Evolutionary conservation across 2,113 vertebrate genomes (phyloP).

Genomic region (Ameiurus melas): DNA sequence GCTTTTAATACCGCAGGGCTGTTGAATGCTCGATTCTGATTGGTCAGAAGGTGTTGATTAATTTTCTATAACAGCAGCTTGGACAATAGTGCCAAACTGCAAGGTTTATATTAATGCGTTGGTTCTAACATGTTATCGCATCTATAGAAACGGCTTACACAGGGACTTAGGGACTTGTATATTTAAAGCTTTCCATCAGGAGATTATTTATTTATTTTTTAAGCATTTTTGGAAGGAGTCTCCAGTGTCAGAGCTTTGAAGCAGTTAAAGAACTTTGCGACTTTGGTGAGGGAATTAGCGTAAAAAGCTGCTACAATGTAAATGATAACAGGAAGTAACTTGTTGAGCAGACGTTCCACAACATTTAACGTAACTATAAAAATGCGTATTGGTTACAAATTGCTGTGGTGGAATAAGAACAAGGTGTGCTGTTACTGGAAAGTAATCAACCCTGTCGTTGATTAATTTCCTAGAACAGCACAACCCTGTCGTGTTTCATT

Average conservation of each 20-base stretch:
- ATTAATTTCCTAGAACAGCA: not conserved
- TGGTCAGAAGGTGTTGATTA: too few relatives aligned
- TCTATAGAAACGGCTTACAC: too few relatives aligned
- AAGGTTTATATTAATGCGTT: too few relatives aligned
- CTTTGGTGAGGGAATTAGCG: not conserved
- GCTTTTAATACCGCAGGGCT: not conserved
- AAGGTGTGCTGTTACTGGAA: not conserved
- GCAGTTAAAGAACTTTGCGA: not conserved
- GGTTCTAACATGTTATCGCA: too few relatives aligned
- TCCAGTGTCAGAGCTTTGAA: not conserved
- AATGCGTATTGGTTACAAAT: not conserved
- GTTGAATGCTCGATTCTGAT: not conserved
- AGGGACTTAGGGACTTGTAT: too few relatives aligned
- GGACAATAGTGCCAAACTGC: too few relatives aligned
- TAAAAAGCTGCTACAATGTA: not conserved
- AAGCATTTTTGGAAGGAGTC: not conserved
- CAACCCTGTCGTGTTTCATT: not conserved
- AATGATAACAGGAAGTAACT: not conserved
- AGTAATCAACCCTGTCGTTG: not conserved
- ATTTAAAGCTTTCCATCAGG: too few relatives aligned
- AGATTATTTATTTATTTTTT: too few relatives aligned
- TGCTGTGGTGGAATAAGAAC: not conserved
- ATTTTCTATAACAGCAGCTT: too few relatives aligned
- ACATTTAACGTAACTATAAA: not conserved
- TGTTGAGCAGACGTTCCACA: not conserved